A percentile compares a stretch with the other conserved stretches of the same genome.
These are phyloP conservation scores for Lepus americanus DNA, from an alignment of 2,113 vertebrate genomes.

Conservation along the genomic window DNA sequence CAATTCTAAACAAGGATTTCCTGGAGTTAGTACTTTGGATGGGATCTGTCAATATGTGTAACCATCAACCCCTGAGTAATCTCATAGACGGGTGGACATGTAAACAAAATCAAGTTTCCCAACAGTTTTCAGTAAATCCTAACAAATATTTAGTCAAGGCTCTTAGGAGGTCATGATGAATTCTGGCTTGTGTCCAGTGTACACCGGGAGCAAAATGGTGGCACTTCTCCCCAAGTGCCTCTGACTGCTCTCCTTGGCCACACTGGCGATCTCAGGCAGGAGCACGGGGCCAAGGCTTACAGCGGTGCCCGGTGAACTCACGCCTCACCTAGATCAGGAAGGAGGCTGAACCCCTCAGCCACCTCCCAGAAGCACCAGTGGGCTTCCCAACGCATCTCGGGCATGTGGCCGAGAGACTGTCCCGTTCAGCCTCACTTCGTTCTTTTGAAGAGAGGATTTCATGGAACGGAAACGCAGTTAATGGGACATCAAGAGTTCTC, in stretches of 20 bases:
- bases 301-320: not conserved
- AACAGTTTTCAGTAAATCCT: constrained; percentile 26
- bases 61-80: not conserved
- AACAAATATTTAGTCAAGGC: constrained; percentile 6
- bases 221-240: not conserved
- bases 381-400: not conserved
- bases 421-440: not conserved
- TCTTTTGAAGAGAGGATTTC: not conserved
- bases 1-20: constrained; percentile 71
- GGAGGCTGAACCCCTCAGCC: not conserved
- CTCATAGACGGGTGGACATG: not conserved
- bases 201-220: not conserved
- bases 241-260: not conserved
- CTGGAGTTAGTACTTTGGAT: constrained; percentile 82
- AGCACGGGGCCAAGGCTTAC: fast-evolving
- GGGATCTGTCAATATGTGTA: constrained; percentile 32
- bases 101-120: constrained; percentile 50
- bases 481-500: not conserved
- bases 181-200: not conserved
- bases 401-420: not conserved
- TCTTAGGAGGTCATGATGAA: not conserved
- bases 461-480: not conserved
- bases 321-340: not conserved
- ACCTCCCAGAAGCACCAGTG: not conserved
- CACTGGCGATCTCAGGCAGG: not conserved